Evolutionary conservation across 1,140 invertebrate species (phyloP).

Genomic region (Bombus affinis): DNA sequence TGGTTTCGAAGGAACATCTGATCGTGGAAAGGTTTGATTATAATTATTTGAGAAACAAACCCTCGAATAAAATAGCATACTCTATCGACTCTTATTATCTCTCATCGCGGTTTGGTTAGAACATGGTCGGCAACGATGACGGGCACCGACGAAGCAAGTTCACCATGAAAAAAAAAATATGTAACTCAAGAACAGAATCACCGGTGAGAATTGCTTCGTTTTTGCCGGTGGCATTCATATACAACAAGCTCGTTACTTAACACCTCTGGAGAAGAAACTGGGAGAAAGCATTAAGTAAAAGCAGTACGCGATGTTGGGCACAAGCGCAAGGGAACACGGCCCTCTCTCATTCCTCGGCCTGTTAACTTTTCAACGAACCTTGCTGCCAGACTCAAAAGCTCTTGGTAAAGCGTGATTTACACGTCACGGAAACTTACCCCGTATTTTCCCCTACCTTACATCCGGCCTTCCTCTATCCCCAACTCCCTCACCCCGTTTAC

Average conservation of each 20-base stretch:
- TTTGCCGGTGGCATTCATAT: slow-evolving; percentile 14
- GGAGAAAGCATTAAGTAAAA: slow-evolving; percentile 67
- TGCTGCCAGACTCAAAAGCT: slow-evolving; percentile 54
- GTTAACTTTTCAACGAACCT: slow-evolving; percentile 73
- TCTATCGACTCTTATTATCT: too few relatives aligned
- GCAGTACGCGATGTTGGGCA: slow-evolving; percentile 37
- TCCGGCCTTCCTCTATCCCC: slow-evolving; percentile 14
- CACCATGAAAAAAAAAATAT: not conserved
- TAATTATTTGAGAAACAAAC: too few relatives aligned
- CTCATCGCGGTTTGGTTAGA: too few relatives aligned
- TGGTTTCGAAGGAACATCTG: too few relatives aligned
- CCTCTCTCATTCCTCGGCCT: slow-evolving; percentile 70
- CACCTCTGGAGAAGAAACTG: slow-evolving; percentile 45
- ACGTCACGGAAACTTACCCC: slow-evolving; percentile 55
- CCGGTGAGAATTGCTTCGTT: slow-evolving; percentile 6
- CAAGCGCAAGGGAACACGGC: slow-evolving; percentile 43
- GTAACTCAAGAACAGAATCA: not conserved
- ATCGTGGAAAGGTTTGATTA: too few relatives aligned
- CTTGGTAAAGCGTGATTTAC: slow-evolving; percentile 71
- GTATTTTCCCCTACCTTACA: slow-evolving; percentile 68
- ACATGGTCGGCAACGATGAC: too few relatives aligned
- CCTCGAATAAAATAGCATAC: too few relatives aligned
- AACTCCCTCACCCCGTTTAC: not conserved
- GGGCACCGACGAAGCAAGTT: not conserved
- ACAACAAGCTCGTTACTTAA: slow-evolving; percentile 49